Evolutionary conservation across 1,140 invertebrate species (phyloP), one percentile per base, ranked within the genome.

Genomic region (Stratiolaelaps scimitus): DNA sequence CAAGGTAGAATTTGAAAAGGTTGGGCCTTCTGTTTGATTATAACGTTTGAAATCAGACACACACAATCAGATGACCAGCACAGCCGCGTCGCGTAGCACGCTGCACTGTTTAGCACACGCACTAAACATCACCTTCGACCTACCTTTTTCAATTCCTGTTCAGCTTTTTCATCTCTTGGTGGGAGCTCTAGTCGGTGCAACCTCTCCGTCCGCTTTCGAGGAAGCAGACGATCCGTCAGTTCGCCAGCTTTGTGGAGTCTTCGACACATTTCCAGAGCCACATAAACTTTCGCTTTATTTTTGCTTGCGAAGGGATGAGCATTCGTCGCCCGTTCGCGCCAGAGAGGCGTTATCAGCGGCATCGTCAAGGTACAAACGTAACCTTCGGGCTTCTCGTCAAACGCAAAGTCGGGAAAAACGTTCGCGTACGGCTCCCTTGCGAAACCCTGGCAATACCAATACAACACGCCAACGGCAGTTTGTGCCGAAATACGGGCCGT

Each of bases 191-290:
- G 47, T 15, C 28, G 20, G 47, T 48, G 28, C 20, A 69, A 83
- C 83, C 76, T 95, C 91, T 75, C 92, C 93, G 1, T 88, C 88
- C 68, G 93, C 84, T 1, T 48, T 15, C 47, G 47, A 5, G 92
- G 92, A 72, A 88, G 79, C 53, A 96, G 75, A 74, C 88, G 81
- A 72, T 93, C 84, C 76, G 97, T 92, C 29, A 99, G 76, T 78
- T 99, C 95, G 75, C 77, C 77, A 70, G 67, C 65, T 70, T 75
- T 70, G 74, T 95, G 89, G 1, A 97, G 77, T 56, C 85, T 81
- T 68, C 85, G 77, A 71, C 91, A 93, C 15, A 86, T 82, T 74
- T 91, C 84, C 7, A 94, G 77, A n/a, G 92, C 92, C 15, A 86
- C 88, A 73, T 90, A 82, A 71, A 88, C 80, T 68, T 88, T 82